These are phyloP conservation scores for Scolopax mira DNA, from an alignment of 2,113 vertebrate genomes.

Conservation along the genomic window DNA sequence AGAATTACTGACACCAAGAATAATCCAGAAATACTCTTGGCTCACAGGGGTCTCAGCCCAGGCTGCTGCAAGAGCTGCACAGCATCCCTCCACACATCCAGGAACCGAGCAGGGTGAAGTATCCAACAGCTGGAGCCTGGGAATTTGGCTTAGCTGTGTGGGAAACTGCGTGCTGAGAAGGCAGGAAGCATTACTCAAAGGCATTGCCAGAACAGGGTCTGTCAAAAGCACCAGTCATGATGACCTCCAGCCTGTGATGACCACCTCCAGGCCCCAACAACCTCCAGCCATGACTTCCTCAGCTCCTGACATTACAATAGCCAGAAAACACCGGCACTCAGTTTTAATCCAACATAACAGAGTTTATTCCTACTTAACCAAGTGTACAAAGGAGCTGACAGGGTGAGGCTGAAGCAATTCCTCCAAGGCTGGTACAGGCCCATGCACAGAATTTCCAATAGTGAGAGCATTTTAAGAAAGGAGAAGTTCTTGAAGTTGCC, in stretches of 20 bases:
- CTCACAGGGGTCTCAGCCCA: rapidly evolving
- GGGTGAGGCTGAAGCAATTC: neutral
- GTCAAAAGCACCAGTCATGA: neutral
- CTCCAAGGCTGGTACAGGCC: neutral
- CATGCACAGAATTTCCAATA: neutral
- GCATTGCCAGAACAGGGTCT: neutral
- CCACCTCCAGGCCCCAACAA: no score
- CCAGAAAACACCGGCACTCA: neutral
- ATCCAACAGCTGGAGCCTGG: neutral
- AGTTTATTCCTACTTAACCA: neutral
- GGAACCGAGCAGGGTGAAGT: rapidly evolving
- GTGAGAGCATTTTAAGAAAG: neutral
- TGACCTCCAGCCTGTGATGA: no score
- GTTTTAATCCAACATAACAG: neutral
- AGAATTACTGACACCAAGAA: neutral
- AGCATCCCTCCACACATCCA: neutral
- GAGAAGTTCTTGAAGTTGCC: neutral
- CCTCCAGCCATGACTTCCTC: neutral
- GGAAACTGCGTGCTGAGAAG: neutral
- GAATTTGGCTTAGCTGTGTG: neutral
- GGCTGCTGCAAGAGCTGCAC: rapidly evolving
- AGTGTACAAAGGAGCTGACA: neutral
- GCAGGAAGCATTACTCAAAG: neutral
- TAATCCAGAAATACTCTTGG: neutral
- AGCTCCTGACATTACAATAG: neutral